A percentile compares a stretch with the other conserved stretches of the same genome.
phyloP scores from a whole-genome alignment of 2,888 invertebrate genomes.

The Oconnorella tubifera region DNA sequence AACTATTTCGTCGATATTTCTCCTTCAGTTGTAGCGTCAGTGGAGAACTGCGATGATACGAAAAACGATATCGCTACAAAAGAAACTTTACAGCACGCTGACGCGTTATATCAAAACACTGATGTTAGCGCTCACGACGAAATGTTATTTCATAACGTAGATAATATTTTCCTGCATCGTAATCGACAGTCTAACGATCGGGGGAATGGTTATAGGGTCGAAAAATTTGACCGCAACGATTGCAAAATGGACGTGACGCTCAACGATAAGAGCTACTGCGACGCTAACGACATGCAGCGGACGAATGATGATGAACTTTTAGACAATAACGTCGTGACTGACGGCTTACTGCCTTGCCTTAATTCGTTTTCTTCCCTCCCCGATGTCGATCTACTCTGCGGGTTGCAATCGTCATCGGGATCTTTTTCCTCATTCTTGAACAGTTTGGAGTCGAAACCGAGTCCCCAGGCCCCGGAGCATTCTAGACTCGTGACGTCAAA shows the following conservation, averaged over 20 bases:
- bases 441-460: neutral
- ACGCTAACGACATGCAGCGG: neutral
- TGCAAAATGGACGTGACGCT: neutral
- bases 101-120: neutral
- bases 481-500: neutral
- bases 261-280: neutral
- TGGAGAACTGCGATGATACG: neutral
- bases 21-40: neutral
- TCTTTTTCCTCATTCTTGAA: constrained; percentile 11
- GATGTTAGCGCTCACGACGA: neutral
- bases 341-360: constrained; percentile 7
- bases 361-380: constrained; percentile 8
- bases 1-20: neutral
- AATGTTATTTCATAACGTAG: no score
- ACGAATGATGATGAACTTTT: no score
- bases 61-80: neutral
- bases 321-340: neutral
- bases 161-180: neutral
- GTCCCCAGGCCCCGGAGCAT: no score
- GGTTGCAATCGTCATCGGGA: neutral
- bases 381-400: neutral
- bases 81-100: no score
- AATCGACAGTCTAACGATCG: neutral
- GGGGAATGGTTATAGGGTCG: neutral
- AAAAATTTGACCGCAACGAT: neutral